phyloP scores from a whole-genome alignment of 2,888 invertebrate genomes.

The Xanthia icteritia region DNA sequence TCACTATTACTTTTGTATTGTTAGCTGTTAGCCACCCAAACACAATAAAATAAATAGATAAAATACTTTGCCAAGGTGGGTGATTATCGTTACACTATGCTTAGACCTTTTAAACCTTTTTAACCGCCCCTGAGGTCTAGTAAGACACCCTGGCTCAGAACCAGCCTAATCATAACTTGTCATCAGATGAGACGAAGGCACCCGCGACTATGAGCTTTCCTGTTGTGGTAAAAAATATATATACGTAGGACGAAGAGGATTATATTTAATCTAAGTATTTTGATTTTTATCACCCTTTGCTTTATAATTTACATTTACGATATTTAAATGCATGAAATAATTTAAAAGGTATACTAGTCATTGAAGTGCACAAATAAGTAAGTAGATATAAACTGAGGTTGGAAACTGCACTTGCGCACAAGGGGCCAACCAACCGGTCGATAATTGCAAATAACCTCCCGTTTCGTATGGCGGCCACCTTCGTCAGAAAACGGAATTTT shows the following conservation, averaged over 20 bases:
- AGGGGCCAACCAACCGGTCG: constrained; percentile 27
- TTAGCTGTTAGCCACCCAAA: too few relatives aligned
- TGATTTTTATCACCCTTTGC: not conserved
- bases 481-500: constrained; percentile 3
- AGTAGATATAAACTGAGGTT: not conserved
- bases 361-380: not conserved
- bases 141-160: too few relatives aligned
- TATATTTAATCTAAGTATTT: not conserved
- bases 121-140: too few relatives aligned
- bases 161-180: too few relatives aligned
- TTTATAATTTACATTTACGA: not conserved
- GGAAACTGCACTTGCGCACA: constrained; percentile 44
- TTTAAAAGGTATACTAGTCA: not conserved
- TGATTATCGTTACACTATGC: too few relatives aligned
- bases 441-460: constrained; percentile 32
- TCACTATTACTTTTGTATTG: too few relatives aligned
- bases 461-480: constrained; percentile 18
- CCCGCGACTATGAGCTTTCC: too few relatives aligned
- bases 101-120: too few relatives aligned
- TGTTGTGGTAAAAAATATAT: too few relatives aligned
- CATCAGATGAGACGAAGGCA: too few relatives aligned
- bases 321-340: constrained; percentile 1
- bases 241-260: not conserved
- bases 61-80: too few relatives aligned
- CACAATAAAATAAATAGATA: too few relatives aligned